Conservation (phyloP, 1,140 invertebrate species). For the Galleria mellonella region DNA sequence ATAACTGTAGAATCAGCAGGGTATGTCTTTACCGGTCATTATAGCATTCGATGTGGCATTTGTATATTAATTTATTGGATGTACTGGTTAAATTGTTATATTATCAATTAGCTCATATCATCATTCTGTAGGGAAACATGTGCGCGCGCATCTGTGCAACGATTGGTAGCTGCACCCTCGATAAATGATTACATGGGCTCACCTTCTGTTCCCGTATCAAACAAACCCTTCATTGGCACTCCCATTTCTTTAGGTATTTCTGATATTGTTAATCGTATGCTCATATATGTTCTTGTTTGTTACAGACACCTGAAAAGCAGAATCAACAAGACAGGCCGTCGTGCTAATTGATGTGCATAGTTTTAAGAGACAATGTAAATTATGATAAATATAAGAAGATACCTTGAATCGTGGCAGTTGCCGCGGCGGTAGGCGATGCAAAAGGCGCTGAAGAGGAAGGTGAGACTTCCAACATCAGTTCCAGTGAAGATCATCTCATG, state of each 20-base stretch:
- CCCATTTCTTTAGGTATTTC: slow-evolving; percentile 1
- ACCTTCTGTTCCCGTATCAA: slow-evolving; percentile 17
- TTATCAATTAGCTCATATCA: slow-evolving; percentile 4
- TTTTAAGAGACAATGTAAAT: slow-evolving; percentile 49
- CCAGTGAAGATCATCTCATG: slow-evolving; percentile 59
- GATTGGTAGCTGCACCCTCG: slow-evolving; percentile 28
- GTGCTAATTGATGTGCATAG: slow-evolving; percentile 51
- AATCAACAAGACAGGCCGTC: slow-evolving; percentile 69
- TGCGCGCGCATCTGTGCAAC: slow-evolving; percentile 39
- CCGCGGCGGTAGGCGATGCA: slow-evolving; percentile 8
- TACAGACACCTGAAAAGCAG: slow-evolving; percentile 70
- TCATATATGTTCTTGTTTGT: slow-evolving; percentile 52
- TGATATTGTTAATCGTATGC: slow-evolving; percentile 5
- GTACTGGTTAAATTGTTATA: slow-evolving; percentile 6
- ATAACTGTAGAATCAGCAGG: slow-evolving; percentile 15
- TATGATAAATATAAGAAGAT: slow-evolving; percentile 54
- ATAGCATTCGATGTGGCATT: neutral
- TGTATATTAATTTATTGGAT: slow-evolving; percentile 9
- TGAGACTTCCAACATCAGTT: slow-evolving; percentile 35
- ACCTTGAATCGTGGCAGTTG: slow-evolving; percentile 35
- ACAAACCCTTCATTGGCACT: slow-evolving; percentile 13
- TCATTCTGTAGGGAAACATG: slow-evolving; percentile 13
- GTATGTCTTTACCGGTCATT: neutral
- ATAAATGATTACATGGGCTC: slow-evolving; percentile 14
- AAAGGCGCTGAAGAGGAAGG: slow-evolving; percentile 4